Conservation (phyloP, 1,140 invertebrate genomes). For the Brachionus rotundiformis region DNA sequence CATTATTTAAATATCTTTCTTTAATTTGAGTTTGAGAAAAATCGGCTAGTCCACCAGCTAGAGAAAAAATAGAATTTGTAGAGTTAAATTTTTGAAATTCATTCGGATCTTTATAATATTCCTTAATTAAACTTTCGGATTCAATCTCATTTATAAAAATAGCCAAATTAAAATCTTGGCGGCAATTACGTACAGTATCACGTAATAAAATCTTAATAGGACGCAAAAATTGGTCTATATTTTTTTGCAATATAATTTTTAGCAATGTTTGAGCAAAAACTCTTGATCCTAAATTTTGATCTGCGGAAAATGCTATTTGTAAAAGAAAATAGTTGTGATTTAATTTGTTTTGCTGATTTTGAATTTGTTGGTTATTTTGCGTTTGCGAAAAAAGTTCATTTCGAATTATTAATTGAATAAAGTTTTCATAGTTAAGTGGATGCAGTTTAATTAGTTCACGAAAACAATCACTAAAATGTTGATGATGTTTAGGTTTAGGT, state of each 20-base stretch:
- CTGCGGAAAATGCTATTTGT: slow-evolving; percentile 69
- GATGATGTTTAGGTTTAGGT: slow-evolving; percentile 87
- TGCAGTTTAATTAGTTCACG: slow-evolving; percentile 66
- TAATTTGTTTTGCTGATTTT: slow-evolving; percentile 57
- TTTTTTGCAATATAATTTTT: slow-evolving; percentile 72
- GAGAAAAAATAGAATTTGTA: background rate
- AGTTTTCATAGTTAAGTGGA: slow-evolving; percentile 34
- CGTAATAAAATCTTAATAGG: slow-evolving; percentile 78
- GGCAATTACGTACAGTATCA: slow-evolving; percentile 82
- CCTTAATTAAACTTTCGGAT: slow-evolving; percentile 63
- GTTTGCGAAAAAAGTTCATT: slow-evolving; percentile 2
- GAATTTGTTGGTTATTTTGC: slow-evolving; percentile 50
- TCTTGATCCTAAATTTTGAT: slow-evolving; percentile 77
- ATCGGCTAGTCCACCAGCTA: slow-evolving; percentile 11
- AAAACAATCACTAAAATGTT: slow-evolving; percentile 82
- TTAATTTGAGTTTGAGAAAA: slow-evolving; percentile 54
- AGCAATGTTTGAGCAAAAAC: slow-evolving; percentile 69
- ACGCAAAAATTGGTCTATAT: slow-evolving; percentile 79
- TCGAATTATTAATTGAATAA: slow-evolving; percentile 30
- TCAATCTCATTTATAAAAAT: slow-evolving; percentile 73
- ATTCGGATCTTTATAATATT: background rate
- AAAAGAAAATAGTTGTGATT: slow-evolving; percentile 59
- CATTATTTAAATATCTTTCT: slow-evolving; percentile 78
- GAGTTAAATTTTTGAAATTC: background rate
- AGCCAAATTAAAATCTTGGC: slow-evolving; percentile 75